phyloP scores from a whole-genome alignment of 2,797 vertebrate species.

The Apogon talboti region DNA sequence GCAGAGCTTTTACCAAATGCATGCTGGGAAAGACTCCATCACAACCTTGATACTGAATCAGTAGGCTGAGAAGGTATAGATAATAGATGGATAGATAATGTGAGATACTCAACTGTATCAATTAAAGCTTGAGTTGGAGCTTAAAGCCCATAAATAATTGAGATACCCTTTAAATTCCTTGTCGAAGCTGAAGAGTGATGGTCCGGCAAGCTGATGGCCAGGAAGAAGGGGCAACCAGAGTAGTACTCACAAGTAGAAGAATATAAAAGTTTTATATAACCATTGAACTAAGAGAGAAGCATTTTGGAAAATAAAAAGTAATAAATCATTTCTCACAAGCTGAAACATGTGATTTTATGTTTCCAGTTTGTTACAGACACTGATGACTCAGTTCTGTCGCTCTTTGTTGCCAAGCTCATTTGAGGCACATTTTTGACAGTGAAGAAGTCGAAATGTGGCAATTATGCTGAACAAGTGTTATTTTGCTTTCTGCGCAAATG shows the following conservation, averaged over 20 bases:
- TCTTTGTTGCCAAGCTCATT: constrained; percentile 19
- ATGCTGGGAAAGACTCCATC: constrained; percentile 19
- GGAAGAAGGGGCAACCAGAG: neutral
- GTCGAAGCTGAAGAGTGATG: constrained; percentile 29
- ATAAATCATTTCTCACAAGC: constrained; percentile 6
- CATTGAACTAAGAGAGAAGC: constrained; percentile 21
- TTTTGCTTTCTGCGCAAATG: neutral
- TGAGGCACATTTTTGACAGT: neutral
- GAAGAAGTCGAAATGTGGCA: neutral
- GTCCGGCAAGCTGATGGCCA: constrained; percentile 3
- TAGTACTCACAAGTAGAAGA: neutral
- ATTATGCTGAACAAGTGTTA: constrained; percentile 18
- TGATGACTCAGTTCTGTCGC: constrained; percentile 32
- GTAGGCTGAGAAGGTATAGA: constrained; percentile 17
- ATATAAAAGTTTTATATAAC: constrained; percentile 26
- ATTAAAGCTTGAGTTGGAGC: constrained; percentile 29
- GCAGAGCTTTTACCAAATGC: constrained; percentile 22
- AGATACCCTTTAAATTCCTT: constrained; percentile 30
- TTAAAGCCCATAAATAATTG: constrained; percentile 33
- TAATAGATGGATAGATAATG: constrained; percentile 18
- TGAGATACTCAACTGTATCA: constrained; percentile 19
- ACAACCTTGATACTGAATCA: constrained; percentile 9
- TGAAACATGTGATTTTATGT: constrained; percentile 9
- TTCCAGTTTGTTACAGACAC: constrained; percentile 15
- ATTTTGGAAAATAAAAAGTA: constrained; percentile 13